Percentiles rank a stretch among this genome's conserved stretches.
These are phyloP conservation scores for Mormyrus iriodes DNA, from an alignment of 2,113 vertebrate species.

Conservation along the genomic window DNA sequence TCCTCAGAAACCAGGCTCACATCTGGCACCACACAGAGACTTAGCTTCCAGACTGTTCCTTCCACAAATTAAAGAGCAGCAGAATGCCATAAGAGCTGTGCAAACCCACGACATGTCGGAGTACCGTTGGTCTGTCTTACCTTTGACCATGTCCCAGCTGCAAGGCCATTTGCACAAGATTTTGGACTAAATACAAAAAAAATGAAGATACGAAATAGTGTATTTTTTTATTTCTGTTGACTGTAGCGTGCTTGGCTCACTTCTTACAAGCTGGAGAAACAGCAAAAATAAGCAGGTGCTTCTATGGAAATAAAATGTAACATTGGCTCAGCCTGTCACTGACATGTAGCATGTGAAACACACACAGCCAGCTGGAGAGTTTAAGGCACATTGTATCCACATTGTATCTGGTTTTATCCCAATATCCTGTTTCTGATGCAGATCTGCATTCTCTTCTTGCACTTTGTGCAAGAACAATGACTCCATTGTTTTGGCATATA, in stretches of 20 bases:
- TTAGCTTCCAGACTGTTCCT: not conserved
- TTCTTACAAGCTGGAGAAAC: not conserved
- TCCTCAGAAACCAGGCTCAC: not conserved
- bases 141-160: not conserved
- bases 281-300: not conserved
- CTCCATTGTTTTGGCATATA: constrained; percentile 2
- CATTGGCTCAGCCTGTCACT: not conserved
- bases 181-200: not conserved
- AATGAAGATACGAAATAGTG: not conserved
- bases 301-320: not conserved
- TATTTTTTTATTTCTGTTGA: not conserved
- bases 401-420: not conserved
- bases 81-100: not conserved
- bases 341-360: not conserved
- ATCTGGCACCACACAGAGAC: not conserved
- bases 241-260: not conserved
- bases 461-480: not conserved
- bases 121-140: not conserved
- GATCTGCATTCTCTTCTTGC: not conserved
- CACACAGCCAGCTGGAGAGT: not conserved
- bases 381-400: not conserved
- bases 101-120: not conserved
- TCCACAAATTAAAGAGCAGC: not conserved
- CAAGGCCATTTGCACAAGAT: not conserved
- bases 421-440: not conserved